Conservation (phyloP, 1,140 invertebrate genomes). For the Eciton burchellii region DNA sequence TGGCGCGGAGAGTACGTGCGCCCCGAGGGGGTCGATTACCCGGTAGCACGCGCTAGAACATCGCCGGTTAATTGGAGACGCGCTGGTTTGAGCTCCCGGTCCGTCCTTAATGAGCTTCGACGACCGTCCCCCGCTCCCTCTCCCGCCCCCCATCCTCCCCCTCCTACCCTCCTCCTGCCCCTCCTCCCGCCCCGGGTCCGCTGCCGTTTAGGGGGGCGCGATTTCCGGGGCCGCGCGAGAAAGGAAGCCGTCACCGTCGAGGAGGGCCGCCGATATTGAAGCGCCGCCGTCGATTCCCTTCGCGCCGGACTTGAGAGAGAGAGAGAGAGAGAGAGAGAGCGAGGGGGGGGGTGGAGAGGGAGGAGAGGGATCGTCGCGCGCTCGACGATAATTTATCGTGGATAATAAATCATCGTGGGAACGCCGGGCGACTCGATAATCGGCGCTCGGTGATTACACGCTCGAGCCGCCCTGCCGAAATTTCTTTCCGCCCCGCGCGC, state of each 20-base stretch:
- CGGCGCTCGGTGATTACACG: background rate
- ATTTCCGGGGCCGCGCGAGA: constrained; percentile 49
- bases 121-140: constrained; percentile 19
- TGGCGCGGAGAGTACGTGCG: constrained; percentile 53
- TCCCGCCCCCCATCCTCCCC: too few species aligned
- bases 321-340: too few species aligned
- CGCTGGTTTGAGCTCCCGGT: constrained; percentile 50
- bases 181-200: constrained; percentile 29
- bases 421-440: background rate
- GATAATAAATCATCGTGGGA: background rate
- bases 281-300: too few species aligned
- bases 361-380: background rate
- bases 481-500: background rate
- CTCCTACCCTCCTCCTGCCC: too few species aligned
- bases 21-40: constrained; percentile 58
- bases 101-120: constrained; percentile 59
- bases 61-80: constrained; percentile 58
- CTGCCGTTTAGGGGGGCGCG: constrained; percentile 38
- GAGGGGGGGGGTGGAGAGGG: background rate
- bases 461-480: background rate
- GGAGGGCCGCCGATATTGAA: constrained; percentile 31
- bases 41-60: constrained; percentile 62
- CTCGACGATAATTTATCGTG: background rate
- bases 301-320: too few species aligned
- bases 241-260: constrained; percentile 47